Base-by-base conservation (phyloP, 1,140 invertebrate genomes). In the Drosophila sproati region DNA sequence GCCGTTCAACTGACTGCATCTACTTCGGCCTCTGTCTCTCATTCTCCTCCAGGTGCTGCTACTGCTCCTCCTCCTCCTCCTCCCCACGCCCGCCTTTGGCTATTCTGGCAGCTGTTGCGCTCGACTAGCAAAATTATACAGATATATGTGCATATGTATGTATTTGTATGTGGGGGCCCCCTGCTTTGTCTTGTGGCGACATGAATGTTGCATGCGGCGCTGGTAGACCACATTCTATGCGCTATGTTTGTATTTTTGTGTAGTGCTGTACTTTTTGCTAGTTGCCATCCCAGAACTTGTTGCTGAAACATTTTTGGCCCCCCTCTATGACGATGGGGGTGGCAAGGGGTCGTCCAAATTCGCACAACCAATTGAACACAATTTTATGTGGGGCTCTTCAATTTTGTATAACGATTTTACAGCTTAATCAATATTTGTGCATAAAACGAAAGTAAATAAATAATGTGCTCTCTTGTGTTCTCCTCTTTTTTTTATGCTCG, bases 351-450 rank as follows among this genome's bases (percentile, higher is more conserved):
- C 29, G 29, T 7, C 35, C 29, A 39, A 61, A 59, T 57, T 80
- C 47, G 57, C 66, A 69, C 56, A 59, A 50, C 57, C 73, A 85
- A 80, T 80, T 77, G 73, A 80, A 59, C 68, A 8, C 20, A 55
- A 51, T 85, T 86, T 80, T 68, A 86, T 85, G 61, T 47, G 69
- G 66, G 52, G 51, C 57, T 59, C 50, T 69, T 56, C 34, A 47
- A 61, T 79, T 82, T 88, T 62, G 48, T 50, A 43, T 50, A 69
- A 71, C 66, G 57, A 70, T 78, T 88, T 89, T 81, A 89, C 72
- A 64, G 75, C 86, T 90, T 89, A 89, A 89, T 89, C 86, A 89
- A 89, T 89, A 89, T 88, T 78, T 73, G 67, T 77, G 70, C 70
- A 77, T 82, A 78, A 82, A 88, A 69, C 56, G 64, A 73, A 87